These are phyloP conservation scores for Anticlea derivata DNA, from an alignment of 2,888 invertebrate species.

Conservation along the genomic window DNA sequence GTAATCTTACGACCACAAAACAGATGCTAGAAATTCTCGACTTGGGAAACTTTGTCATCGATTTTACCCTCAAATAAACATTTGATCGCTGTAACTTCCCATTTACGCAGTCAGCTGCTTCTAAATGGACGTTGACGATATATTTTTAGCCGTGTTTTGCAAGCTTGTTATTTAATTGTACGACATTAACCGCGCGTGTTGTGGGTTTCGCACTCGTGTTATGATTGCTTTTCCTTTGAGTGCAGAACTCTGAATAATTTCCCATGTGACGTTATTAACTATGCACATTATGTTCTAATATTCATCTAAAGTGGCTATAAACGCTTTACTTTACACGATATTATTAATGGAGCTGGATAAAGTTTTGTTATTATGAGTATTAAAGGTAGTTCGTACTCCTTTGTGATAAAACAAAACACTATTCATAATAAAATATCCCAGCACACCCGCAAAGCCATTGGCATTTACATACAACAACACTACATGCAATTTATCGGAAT, in stretches of 20 bases:
- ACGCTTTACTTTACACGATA: not conserved
- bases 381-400: too few species aligned
- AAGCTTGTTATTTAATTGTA: slow-evolving; percentile 23
- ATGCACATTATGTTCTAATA: not conserved
- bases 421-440: too few species aligned
- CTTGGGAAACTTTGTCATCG: slow-evolving; percentile 36
- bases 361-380: not conserved
- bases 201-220: slow-evolving; percentile 22
- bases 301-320: not conserved
- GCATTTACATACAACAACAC: too few species aligned
- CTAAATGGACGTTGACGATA: slow-evolving; percentile 29
- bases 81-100: slow-evolving; percentile 18
- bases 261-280: slow-evolving; percentile 16
- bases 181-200: slow-evolving; percentile 28
- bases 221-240: slow-evolving; percentile 20
- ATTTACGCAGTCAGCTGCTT: slow-evolving; percentile 10
- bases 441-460: not conserved
- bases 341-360: not conserved
- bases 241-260: slow-evolving; percentile 13
- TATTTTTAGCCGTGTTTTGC: slow-evolving; percentile 34
- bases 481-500: not conserved
- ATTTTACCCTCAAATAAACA: slow-evolving; percentile 29
- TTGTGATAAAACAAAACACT: too few species aligned
- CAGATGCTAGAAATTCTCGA: slow-evolving; percentile 30
- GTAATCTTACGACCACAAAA: slow-evolving; percentile 1